These are phyloP conservation scores for Aphis gossypii DNA, from an alignment of 1,140 invertebrate species.

Conservation along the genomic window DNA sequence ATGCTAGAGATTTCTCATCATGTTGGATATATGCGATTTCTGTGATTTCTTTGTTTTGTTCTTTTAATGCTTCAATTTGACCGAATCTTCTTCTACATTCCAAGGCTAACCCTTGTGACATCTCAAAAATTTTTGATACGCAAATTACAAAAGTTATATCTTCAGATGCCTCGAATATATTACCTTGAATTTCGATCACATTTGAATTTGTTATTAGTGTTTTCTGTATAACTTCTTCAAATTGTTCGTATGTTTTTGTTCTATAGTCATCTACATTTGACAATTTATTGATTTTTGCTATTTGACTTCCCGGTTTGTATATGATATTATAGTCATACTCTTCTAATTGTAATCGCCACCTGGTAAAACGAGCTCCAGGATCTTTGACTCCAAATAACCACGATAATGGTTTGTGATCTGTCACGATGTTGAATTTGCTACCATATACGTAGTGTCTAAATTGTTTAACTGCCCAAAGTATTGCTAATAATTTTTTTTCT, in stretches of 20 bases:
- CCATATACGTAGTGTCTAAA: no score
- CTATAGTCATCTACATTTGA: background rate
- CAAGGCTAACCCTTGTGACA: background rate
- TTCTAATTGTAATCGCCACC: background rate
- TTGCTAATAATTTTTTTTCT: no score
- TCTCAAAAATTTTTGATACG: no score
- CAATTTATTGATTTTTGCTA: background rate
- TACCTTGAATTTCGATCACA: background rate
- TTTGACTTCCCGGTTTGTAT: conserved; percentile 15
- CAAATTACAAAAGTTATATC: background rate
- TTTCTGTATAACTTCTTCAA: background rate
- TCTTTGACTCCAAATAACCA: conserved; percentile 23
- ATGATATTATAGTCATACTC: conserved; percentile 15
- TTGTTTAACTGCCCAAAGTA: no score
- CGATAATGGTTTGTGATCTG: background rate
- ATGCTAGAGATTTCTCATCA: background rate
- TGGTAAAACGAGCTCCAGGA: background rate
- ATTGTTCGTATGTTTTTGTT: background rate
- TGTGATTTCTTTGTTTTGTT: background rate
- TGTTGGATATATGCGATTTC: background rate
- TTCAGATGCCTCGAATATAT: background rate
- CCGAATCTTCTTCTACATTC: background rate
- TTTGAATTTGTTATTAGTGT: conserved; percentile 1
- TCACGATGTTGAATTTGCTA: no score
- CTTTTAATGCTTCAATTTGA: background rate